These are phyloP conservation scores for Protomyctophum bolini DNA, from an alignment of 2,113 vertebrate species.

Conservation along the genomic window DNA sequence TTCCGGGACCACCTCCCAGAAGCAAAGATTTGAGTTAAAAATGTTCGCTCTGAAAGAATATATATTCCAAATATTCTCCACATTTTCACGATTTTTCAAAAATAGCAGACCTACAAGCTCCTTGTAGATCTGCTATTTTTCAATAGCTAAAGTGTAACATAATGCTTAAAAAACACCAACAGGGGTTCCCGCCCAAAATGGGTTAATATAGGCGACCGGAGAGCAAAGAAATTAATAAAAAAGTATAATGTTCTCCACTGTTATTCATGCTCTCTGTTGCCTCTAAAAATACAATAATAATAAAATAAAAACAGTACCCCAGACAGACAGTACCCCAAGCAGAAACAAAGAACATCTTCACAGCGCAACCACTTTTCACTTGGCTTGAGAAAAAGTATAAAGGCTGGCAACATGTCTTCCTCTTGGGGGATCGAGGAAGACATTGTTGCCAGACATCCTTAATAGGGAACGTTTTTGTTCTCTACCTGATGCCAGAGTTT, in stretches of 20 bases:
- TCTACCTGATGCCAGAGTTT: constrained; percentile 45
- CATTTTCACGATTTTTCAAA: too few species aligned
- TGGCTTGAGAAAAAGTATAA: constrained; percentile 23
- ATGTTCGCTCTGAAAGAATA: too few species aligned
- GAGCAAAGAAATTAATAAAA: too few species aligned
- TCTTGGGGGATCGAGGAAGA: constrained; percentile 19
- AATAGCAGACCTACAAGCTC: too few species aligned
- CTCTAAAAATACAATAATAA: constrained; percentile 26
- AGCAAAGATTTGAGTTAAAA: too few species aligned
- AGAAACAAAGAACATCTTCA: constrained; percentile 35
- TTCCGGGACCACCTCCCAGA: too few species aligned
- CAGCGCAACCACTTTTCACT: constrained; percentile 13
- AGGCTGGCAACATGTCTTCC: constrained; percentile 41
- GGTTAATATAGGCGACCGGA: constrained; percentile 51
- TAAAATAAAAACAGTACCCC: constrained; percentile 40
- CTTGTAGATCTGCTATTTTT: too few species aligned
- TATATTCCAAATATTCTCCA: too few species aligned
- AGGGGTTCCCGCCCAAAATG: too few species aligned
- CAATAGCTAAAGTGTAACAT: too few species aligned
- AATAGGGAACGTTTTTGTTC: constrained; percentile 42
- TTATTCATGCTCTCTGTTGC: constrained; percentile 41
- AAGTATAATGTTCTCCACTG: constrained; percentile 44
- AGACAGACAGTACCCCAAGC: constrained; percentile 41
- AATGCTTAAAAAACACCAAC: too few species aligned
- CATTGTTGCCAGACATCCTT: constrained; percentile 45